Evolutionary conservation across 37 sponge, comb jelly and placozoan genomes (phyloP), one percentile per base, ranked within the genome.

Genomic region (Ianthella basta): DNA sequence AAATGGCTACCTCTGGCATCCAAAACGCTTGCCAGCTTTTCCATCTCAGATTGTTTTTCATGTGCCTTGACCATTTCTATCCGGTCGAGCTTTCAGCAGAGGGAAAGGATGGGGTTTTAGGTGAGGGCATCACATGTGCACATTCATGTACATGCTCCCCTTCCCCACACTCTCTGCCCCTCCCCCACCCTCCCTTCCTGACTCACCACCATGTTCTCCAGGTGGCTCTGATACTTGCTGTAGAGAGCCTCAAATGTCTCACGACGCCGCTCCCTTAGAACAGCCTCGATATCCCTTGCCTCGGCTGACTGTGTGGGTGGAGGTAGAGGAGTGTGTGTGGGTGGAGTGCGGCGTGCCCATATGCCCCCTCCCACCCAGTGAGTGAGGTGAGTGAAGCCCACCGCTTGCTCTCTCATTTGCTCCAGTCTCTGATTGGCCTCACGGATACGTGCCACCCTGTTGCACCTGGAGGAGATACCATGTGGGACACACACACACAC

Each of bases 381-480:
- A 44, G 50, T 44, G 50, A 44, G n/a, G n/a, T n/a, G n/a, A n/a
- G n/a, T n/a, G n/a, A n/a, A n/a, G 8, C 50, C 50, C 50, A 87
- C 84, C 80, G 56, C 25, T 63, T n/a, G 37, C 55, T 37, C 86
- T 56, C 10, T 84, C 86, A 41, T 85, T 36, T 2, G 65, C 32
- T 88, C 68, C 30, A 93, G 59, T 20, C 74, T 40, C 54, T 14
- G 21, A 15, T 85, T 83, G 54, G 86, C 88, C 53, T 57, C 69
- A 50, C 30, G 36, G 50, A 77, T 87, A 0, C 72, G 88, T 25
- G 69, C 82, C 73, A 50, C 90, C 19, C 94, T 83, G 69, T 94
- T 94, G 56, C 94, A 94, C 33, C 92, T 92, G 50, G 50, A 8
- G 50, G 8, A 15, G 21, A 40, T 4, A 50, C 4, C 21, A 72